Percentiles rank a stretch among this genome's conserved stretches.
phyloP scores from a whole-genome alignment of 2,113 vertebrate species.

The Thoracochromis brauschi region DNA sequence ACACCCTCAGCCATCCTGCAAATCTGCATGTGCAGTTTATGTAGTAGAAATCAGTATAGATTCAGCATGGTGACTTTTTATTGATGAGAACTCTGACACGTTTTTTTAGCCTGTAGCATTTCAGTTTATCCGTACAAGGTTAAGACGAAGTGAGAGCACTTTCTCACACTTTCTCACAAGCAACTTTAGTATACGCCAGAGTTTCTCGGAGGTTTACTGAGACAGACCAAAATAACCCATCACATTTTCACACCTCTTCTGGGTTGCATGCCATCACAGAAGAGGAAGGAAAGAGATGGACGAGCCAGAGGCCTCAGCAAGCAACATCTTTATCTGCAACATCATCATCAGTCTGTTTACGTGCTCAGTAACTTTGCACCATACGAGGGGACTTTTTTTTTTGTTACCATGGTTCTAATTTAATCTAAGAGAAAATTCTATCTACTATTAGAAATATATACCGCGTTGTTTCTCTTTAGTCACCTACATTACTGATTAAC shows the following conservation, averaged over 20 bases:
- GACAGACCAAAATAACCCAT: slow-evolving; percentile 19
- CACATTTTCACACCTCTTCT: slow-evolving; percentile 50
- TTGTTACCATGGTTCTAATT: background rate
- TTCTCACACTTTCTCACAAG: slow-evolving; percentile 40
- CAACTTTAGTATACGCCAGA: background rate
- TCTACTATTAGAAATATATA: background rate
- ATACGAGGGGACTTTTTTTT: background rate
- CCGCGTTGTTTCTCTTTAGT: background rate
- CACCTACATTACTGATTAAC: background rate
- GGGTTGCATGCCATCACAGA: slow-evolving; percentile 1
- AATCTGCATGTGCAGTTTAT: background rate
- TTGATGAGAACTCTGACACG: background rate
- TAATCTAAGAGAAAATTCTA: background rate
- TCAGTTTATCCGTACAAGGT: background rate
- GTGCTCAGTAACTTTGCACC: background rate
- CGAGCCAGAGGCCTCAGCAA: background rate
- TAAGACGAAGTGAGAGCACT: background rate
- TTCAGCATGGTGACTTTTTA: background rate
- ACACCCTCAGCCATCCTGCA: background rate
- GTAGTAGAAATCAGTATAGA: background rate
- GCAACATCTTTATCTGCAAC: slow-evolving; percentile 20
- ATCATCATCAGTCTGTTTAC: background rate
- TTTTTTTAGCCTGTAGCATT: background rate
- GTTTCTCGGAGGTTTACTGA: slow-evolving; percentile 9
- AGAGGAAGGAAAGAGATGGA: slow-evolving; percentile 43